Evolutionary conservation across 2,888 invertebrate species (phyloP).

Genomic region (Amphipyra berbera): DNA sequence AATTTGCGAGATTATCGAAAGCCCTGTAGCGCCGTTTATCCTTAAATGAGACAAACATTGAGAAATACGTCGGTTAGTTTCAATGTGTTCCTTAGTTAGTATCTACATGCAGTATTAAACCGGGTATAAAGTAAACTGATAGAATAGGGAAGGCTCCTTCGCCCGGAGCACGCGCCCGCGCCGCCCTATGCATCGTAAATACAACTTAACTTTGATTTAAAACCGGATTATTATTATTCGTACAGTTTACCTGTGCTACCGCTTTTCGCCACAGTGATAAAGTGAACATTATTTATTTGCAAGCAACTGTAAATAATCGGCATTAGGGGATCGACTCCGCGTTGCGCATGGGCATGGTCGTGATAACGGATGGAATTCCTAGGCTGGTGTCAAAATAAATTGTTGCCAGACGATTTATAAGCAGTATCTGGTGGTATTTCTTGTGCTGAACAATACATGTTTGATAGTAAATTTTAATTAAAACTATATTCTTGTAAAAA

Average conservation of each 20-base stretch:
- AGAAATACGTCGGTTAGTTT: slow-evolving; percentile 30
- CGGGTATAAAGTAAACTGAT: slow-evolving; percentile 10
- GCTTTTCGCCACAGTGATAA: slow-evolving; percentile 64
- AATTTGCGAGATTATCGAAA: slow-evolving; percentile 48
- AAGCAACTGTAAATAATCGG: slow-evolving; percentile 58
- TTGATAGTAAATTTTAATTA: slow-evolving; percentile 23
- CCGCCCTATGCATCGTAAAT: slow-evolving; percentile 65
- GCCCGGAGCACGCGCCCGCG: slow-evolving; percentile 16
- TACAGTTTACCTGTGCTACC: slow-evolving; percentile 57
- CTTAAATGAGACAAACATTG: slow-evolving; percentile 41
- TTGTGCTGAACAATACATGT: slow-evolving; percentile 23
- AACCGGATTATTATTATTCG: slow-evolving; percentile 65
- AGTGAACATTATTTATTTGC: slow-evolving; percentile 57
- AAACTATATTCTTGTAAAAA: slow-evolving; percentile 9
- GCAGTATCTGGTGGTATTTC: slow-evolving; percentile 28
- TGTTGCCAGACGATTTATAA: slow-evolving; percentile 34
- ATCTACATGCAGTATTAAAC: slow-evolving; percentile 12
- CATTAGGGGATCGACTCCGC: slow-evolving; percentile 48
- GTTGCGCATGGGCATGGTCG: slow-evolving; percentile 36
- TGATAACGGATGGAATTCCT: slow-evolving; percentile 39
- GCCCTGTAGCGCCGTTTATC: slow-evolving; percentile 37
- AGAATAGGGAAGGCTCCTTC: slow-evolving; percentile 12
- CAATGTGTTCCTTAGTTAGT: slow-evolving; percentile 32
- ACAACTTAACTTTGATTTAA: slow-evolving; percentile 71
- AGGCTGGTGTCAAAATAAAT: slow-evolving; percentile 52